Base-by-base conservation (phyloP, 2,888 invertebrate species). In the Pteria penguin region DNA sequence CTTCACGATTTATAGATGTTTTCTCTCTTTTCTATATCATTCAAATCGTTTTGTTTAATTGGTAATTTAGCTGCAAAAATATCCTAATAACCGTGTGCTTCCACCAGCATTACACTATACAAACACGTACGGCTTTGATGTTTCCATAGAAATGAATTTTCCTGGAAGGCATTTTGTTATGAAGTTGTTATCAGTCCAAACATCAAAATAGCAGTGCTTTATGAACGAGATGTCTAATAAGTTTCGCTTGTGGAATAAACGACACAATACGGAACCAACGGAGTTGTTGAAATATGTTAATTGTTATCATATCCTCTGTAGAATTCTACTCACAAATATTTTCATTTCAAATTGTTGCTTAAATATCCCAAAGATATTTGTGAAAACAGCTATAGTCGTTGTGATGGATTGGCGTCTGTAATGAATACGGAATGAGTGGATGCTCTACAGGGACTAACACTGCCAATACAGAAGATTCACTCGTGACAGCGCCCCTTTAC, bases 21-120 rank as follows among this genome's bases (percentile, higher is more conserved):
- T 68, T 68, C 52, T 55, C 45, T 52, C 55, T 29, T 55, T 68
- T 68, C 52, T 55, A 68, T 52, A 68, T 68, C 55, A 68, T 52
- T 68, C 57, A 68, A 55, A 68, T 52, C 68, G 57, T 68, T 68
- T 68, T 65, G 55, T 55, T 68, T 68, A 68, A 68, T 57, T 68
- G 68, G 45, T 68, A 68, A 68, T 68, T 68, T 68, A 24, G 52
- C 31, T 57, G 52, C 68, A 68, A 68, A 68, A 68, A 68, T 52
- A 68, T 52, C 22, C 55, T 31, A 29, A 68, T 68, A 68, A 68
- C 55, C 31, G 67, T 27, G 55, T 55, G 57, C 22, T 31, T 31
- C 32, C 22, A 57, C 24, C 68, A 57, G 32, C 32, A 68, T 31
- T 32, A 55, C 68, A 68, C 54, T 57, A 31, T 68, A 68, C 68